These are phyloP conservation scores for Liopterus haemorrhoidalis DNA, from an alignment of 2,888 invertebrate genomes.

Conservation along the genomic window DNA sequence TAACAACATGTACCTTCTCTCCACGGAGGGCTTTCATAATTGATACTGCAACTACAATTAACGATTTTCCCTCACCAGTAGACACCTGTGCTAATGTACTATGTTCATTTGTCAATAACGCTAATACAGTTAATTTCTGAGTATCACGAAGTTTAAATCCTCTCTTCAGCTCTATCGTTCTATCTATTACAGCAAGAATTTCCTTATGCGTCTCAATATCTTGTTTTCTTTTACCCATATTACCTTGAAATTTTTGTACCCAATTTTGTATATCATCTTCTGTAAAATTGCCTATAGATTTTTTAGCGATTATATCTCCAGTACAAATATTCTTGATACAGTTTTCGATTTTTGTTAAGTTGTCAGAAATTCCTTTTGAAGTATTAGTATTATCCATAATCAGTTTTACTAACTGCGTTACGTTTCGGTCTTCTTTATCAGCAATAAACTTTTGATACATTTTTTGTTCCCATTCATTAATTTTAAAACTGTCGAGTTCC, in stretches of 20 bases:
- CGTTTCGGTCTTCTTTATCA: conserved; percentile 17
- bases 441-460: conserved; percentile 11
- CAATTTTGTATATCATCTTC: no score
- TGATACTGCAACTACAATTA: conserved; percentile 38
- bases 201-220: conserved; percentile 8
- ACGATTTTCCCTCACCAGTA: conserved; percentile 44
- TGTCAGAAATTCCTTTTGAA: conserved; percentile 11
- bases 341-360: conserved; percentile 12
- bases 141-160: conserved; percentile 31
- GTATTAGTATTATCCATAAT: conserved; percentile 25
- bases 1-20: conserved; percentile 38
- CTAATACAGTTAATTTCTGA: conserved; percentile 34
- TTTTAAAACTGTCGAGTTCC: conserved; percentile 8
- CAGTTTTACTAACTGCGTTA: conserved; percentile 22
- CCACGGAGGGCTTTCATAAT: conserved; percentile 35
- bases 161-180: conserved; percentile 26
- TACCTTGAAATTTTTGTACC: no score
- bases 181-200: conserved; percentile 25
- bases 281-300: no score
- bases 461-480: conserved; percentile 14
- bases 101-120: conserved; percentile 26
- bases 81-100: conserved; percentile 37
- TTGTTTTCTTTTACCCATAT: conserved; percentile 10
- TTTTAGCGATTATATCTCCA: conserved; percentile 13
- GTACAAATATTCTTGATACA: conserved; percentile 8